Base-by-base conservation (phyloP, 1,140 invertebrate species). In the Drosophila grimshawi region DNA sequence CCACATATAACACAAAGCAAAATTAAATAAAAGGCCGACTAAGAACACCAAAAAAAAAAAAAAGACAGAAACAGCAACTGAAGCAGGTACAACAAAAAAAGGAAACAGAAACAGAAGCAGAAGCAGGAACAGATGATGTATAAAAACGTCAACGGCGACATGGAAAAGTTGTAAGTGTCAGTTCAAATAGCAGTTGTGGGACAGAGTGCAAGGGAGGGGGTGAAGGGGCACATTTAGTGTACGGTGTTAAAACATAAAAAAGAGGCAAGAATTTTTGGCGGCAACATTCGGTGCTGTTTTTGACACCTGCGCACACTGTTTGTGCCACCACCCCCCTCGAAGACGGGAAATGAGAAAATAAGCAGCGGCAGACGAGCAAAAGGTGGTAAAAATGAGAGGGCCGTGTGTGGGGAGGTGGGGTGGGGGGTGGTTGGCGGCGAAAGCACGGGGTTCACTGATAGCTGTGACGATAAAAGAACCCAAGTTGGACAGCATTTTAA, bases 291-390 rank as follows among this genome's bases (percentile, higher is more conserved):
- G 48, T 51, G 76, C 83, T 88, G 83, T 69, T 78, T 67, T 86
- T 77, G 83, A 88, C 83, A 88, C 83, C 83, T 88, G 83, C 83
- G 83, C 80, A 60, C 66, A 53, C 65, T 67, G 63, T 45, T 78
- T 69, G 71, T 1, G 2, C 19, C 19, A 19, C 19, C 39, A 43
- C 10, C 39, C 6, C 56, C 51, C 66, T 43, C 71, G 65, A 66
- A 76, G 72, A 70, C 61, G 65, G 85, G 85, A 88, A 88, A 88
- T 89, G 83, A 89, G 83, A 83, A 88, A 89, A 80, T 89, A 88
- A 88, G 88, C 64, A 76, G 86, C 63, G 71, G 72, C 66, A 56
- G 45, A 55, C 48, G 10, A 48, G n/a, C 48, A 56, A 27, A 37
- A 53, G 19, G 19, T 19, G 19, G 19, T 19, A 19, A 19, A 19